Percentiles rank a stretch among this genome's conserved stretches.
These are phyloP conservation scores for Macrotrachela quadricornifera DNA, from an alignment of 1,140 invertebrate genomes.

Conservation along the genomic window DNA sequence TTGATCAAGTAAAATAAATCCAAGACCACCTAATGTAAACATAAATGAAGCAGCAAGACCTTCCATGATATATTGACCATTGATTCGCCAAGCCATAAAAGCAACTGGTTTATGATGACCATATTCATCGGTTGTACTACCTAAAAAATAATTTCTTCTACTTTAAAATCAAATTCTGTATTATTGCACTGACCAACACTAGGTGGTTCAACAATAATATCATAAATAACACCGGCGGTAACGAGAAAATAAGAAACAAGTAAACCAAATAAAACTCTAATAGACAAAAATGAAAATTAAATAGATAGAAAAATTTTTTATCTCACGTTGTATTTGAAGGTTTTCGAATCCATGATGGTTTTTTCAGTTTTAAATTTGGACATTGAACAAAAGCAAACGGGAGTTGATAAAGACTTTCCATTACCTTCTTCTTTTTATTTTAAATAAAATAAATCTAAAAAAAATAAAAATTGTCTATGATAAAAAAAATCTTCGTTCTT, in stretches of 20 bases:
- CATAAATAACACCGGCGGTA: conserved; percentile 78
- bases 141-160: conserved; percentile 31
- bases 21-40: conserved; percentile 77
- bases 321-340: conserved; percentile 38
- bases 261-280: conserved; percentile 70
- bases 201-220: conserved; percentile 91
- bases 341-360: conserved; percentile 65
- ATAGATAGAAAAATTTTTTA: no score
- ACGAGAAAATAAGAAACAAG: conserved; percentile 87
- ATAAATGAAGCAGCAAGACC: conserved; percentile 84
- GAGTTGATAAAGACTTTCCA: no score
- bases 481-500: no score
- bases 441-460: no score
- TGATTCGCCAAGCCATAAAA: conserved; percentile 92
- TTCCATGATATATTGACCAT: conserved; percentile 97
- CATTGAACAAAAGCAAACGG: conserved; percentile 32
- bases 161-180: conserved; percentile 82
- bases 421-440: no score
- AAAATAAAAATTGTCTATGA: no score
- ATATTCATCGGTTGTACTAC: no score
- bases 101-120: conserved; percentile 44
- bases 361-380: conserved; percentile 74
- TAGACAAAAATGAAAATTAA: conserved; percentile 33
- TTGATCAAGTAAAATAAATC: conserved; percentile 83
- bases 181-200: conserved; percentile 71